phyloP scores from a whole-genome alignment of 2,113 vertebrate species.

The Lanius ludovicianus region DNA sequence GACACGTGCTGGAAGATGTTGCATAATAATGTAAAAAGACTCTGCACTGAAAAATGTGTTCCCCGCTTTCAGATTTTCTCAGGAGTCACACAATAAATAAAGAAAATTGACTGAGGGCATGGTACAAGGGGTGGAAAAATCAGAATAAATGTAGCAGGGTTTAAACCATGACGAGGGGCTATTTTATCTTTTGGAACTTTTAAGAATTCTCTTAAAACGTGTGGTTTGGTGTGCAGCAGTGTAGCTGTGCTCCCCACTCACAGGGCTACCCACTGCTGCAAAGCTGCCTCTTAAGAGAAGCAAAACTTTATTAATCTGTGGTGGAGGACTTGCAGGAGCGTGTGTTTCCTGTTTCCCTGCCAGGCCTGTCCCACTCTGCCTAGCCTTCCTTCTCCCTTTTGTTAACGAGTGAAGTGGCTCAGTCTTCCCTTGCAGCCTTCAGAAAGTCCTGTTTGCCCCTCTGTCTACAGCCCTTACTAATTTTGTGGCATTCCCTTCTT shows the following conservation, averaged over 20 bases:
- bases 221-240: background rate
- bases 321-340: background rate
- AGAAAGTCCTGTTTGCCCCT: background rate
- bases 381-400: background rate
- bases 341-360: background rate
- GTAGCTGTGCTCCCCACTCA: background rate
- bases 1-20: background rate
- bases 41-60: background rate
- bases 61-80: background rate
- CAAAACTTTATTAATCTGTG: background rate
- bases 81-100: no score
- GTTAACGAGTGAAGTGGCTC: background rate
- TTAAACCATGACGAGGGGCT: background rate
- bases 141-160: background rate
- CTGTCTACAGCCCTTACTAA: background rate
- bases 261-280: background rate
- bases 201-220: background rate
- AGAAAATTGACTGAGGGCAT: background rate
- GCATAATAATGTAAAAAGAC: background rate
- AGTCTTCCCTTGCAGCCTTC: background rate
- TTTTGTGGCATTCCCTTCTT: background rate
- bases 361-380: background rate
- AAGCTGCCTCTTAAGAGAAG: background rate
- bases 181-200: background rate
- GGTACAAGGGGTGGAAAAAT: background rate